phyloP scores from a whole-genome alignment of 2,113 vertebrate genomes.

The Loxodonta africana region DNA sequence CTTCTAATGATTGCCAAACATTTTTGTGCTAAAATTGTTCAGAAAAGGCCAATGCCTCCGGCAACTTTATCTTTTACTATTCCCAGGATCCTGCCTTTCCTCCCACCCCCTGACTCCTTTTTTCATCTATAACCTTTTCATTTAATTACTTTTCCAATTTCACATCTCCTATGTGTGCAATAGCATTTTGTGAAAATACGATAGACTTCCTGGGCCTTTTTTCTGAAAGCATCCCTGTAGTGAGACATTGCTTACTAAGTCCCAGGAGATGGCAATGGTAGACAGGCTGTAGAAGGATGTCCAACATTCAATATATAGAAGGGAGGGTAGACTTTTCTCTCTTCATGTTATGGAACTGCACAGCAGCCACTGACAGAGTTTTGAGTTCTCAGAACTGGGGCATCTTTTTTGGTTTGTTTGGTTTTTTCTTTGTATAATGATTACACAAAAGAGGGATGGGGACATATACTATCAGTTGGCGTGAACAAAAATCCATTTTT shows the following conservation, averaged over 20 bases:
- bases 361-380: background rate
- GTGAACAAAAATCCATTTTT: background rate
- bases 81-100: conserved; percentile 18
- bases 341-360: background rate
- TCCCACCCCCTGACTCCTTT: background rate
- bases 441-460: background rate
- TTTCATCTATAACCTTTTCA: conserved; percentile 74
- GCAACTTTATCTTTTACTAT: conserved; percentile 60
- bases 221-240: background rate
- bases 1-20: background rate
- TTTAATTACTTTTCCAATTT: conserved; percentile 72
- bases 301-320: background rate
- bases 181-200: conserved; percentile 65
- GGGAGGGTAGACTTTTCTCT: background rate
- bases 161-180: background rate
- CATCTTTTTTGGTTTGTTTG: background rate
- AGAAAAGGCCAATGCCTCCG: conserved; percentile 65
- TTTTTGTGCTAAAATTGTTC: conserved; percentile 49
- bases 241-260: conserved; percentile 13
- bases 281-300: background rate
- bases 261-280: background rate
- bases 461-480: background rate
- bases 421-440: background rate
- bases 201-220: conserved; percentile 49
- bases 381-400: background rate